phyloP scores from a whole-genome alignment of 2,797 vertebrate genomes.

The Yasuhikotakia modesta region DNA sequence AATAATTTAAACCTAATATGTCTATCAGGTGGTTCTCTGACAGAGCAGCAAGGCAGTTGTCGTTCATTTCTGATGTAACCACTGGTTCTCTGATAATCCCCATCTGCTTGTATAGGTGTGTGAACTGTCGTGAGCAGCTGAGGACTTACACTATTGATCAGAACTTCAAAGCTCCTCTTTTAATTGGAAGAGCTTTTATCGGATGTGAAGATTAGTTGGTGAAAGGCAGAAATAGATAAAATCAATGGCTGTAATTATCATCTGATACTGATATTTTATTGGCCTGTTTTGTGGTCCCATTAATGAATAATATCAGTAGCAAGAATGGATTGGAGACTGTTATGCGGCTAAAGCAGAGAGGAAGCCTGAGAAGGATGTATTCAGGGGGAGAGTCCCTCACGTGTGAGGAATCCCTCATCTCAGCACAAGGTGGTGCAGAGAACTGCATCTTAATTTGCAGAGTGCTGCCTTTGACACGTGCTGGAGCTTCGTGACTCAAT shows the following conservation, averaged over 20 bases:
- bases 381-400: slow-evolving; percentile 37
- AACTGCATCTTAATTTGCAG: slow-evolving; percentile 68
- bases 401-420: slow-evolving; percentile 48
- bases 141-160: slow-evolving; percentile 47
- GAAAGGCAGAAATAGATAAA: slow-evolving; percentile 48
- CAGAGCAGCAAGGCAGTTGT: background rate
- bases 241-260: slow-evolving; percentile 60
- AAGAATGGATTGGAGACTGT: background rate
- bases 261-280: slow-evolving; percentile 64
- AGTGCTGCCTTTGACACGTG: slow-evolving; percentile 68
- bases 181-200: slow-evolving; percentile 36
- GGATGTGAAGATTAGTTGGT: slow-evolving; percentile 31
- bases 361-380: slow-evolving; percentile 7
- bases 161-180: slow-evolving; percentile 24
- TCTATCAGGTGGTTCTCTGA: background rate
- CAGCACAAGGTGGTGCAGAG: slow-evolving; percentile 53
- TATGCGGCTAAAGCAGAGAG: background rate
- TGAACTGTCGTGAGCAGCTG: slow-evolving; percentile 18
- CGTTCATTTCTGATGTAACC: background rate
- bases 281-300: slow-evolving; percentile 53
- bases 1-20: background rate
- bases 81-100: slow-evolving; percentile 9
- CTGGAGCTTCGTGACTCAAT: slow-evolving; percentile 69
- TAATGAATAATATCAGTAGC: slow-evolving; percentile 2
- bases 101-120: background rate